Conservation (phyloP, 2,888 invertebrate species). For the Epinotia demarniana region DNA sequence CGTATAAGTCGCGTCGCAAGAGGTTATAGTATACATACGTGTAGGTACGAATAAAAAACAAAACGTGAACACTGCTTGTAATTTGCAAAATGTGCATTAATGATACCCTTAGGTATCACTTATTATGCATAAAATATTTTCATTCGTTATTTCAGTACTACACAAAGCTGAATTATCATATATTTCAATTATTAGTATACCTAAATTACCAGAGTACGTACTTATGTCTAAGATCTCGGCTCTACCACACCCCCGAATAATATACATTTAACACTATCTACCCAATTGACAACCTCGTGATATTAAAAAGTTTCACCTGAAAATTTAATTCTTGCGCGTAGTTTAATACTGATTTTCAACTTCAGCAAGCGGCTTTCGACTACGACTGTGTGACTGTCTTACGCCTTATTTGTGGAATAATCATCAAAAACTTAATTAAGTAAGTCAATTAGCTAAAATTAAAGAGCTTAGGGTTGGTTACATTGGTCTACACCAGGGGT, state of each 20-base stretch:
- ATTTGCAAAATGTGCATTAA: slow-evolving; percentile 21
- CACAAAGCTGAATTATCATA: no score
- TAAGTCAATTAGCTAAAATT: slow-evolving; percentile 1
- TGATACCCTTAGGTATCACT: slow-evolving; percentile 8
- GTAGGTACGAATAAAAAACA: slow-evolving; percentile 26
- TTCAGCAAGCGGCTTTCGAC: not conserved
- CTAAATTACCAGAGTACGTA: no score
- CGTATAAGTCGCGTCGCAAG: slow-evolving; percentile 2
- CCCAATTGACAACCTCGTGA: no score
- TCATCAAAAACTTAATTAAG: not conserved
- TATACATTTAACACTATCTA: no score
- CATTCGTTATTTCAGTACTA: not conserved
- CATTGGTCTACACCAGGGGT: not conserved
- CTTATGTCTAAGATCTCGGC: no score
- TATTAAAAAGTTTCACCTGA: not conserved
- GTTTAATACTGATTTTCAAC: not conserved
- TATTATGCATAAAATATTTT: not conserved
- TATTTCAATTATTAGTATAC: no score
- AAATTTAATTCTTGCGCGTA: no score
- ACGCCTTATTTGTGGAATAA: no score
- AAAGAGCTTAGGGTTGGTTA: not conserved
- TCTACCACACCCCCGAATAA: not conserved
- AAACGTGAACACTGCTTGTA: slow-evolving; percentile 34
- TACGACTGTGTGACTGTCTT: not conserved
- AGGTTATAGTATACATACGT: slow-evolving; percentile 19